These are phyloP conservation scores for Saturnia japonica DNA, from an alignment of 2,888 invertebrate genomes.

Conservation along the genomic window DNA sequence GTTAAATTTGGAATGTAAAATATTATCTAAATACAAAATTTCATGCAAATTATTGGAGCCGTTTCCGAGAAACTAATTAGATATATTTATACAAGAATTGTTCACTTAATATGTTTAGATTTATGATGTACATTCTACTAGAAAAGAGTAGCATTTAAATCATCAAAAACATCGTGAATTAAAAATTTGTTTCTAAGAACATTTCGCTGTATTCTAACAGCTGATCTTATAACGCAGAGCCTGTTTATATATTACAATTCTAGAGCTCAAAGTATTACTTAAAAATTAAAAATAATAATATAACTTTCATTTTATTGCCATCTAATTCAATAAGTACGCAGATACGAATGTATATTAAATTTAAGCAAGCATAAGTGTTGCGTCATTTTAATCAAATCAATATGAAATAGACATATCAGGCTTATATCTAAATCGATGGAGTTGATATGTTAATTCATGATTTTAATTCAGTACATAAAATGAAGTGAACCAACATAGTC, in stretches of 20 bases:
- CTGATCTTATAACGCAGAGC: neutral
- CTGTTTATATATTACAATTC: neutral
- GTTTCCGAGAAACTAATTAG: too few species aligned
- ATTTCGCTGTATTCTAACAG: neutral
- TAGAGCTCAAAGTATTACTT: neutral
- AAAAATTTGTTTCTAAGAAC: neutral
- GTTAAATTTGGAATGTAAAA: too few species aligned
- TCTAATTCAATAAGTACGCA: neutral
- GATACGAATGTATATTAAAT: neutral
- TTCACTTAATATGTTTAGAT: too few species aligned
- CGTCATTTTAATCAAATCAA: neutral
- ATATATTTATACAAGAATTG: too few species aligned
- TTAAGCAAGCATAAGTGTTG: neutral
- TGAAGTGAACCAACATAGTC: constrained; percentile 43
- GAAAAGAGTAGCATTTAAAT: too few species aligned
- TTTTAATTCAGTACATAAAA: constrained; percentile 52
- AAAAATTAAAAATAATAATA: neutral
- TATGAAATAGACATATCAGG: constrained; percentile 38
- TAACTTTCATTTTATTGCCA: neutral
- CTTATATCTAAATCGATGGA: constrained; percentile 45
- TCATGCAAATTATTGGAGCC: too few species aligned
- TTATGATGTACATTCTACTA: too few species aligned
- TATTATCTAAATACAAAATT: too few species aligned
- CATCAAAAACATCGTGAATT: neutral
- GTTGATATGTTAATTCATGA: constrained; percentile 46